These are phyloP conservation scores for Nymphalis polychloros DNA, from an alignment of 2,888 invertebrate genomes.

Conservation along the genomic window DNA sequence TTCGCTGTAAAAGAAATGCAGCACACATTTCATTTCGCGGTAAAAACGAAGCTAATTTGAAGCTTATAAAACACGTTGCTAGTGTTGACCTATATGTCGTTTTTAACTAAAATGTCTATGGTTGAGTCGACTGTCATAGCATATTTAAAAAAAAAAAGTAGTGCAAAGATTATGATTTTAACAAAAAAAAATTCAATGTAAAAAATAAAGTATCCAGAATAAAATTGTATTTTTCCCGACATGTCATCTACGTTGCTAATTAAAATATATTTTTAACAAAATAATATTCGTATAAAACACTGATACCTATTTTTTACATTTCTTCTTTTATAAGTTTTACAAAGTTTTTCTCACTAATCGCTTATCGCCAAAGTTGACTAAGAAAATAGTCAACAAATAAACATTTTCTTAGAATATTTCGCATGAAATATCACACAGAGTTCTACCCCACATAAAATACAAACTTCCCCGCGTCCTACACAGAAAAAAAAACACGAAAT, in stretches of 20 bases:
- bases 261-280: too few relatives aligned
- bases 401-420: background rate
- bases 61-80: slow-evolving; percentile 22
- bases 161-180: background rate
- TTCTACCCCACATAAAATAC: background rate
- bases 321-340: too few relatives aligned
- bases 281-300: too few relatives aligned
- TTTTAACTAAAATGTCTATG: slow-evolving; percentile 4
- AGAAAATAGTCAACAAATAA: too few relatives aligned
- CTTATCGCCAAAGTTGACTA: too few relatives aligned
- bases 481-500: slow-evolving; percentile 24
- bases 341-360: too few relatives aligned
- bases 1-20: slow-evolving; percentile 15
- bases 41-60: slow-evolving; percentile 25
- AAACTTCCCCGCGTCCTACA: background rate
- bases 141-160: background rate
- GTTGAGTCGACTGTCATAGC: background rate
- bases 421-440: background rate
- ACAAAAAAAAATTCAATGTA: background rate
- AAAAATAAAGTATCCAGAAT: background rate
- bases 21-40: slow-evolving; percentile 15
- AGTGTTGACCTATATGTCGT: slow-evolving; percentile 24
- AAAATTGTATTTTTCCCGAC: background rate
- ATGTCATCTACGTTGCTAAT: background rate
- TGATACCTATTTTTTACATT: too few relatives aligned